Evolutionary conservation across 2,113 vertebrate genomes (phyloP), one percentile per base, ranked within the genome.

Genomic region (Nycticryphes semicollaris): DNA sequence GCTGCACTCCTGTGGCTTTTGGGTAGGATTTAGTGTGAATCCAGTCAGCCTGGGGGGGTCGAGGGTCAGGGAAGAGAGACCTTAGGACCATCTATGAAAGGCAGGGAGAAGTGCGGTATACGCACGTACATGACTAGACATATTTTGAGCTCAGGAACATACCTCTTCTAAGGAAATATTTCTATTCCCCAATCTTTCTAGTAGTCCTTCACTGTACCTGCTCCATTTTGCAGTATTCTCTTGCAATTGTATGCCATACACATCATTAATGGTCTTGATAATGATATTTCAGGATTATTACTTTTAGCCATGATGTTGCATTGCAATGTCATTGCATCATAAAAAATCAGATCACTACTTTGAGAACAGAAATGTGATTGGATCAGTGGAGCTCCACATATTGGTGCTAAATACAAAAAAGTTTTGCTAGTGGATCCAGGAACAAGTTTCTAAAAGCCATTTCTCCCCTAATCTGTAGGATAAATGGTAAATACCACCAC

Each of bases 51-150:
- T 41, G 56, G 19, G 18, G 54, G 30, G 19, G 14, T 28, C 3
- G 12, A 20, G 18, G 24, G 28, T 17, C 28, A 28, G 12, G 20
- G 57, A 24, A 86, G 53, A 60, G 10, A 30, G 39, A 51, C 8
- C 17, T 79, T 60, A 50, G 16, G 31, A 31, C 7, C 41, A 3
- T 6, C 48, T 84, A 0, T 24, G 43, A 63, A 84, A 84, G n/a
- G 67, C 30, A 48, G 14, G 23, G 35, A 56, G 27, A 84, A 45
- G 6, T 25, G 31, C 68, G 48, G 15, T 27, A 17, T 13, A 41
- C 21, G 27, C 9, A 54, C 0, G 0, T 37, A 11, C 17, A 17
- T 12, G 17, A n/a, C 73, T 31, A 66, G 64, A 31, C 6, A 14
- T 9, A 43, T 72, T 75, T 86, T 47, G 53, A 76, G 27, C 33